phyloP scores from a whole-genome alignment of 2,797 vertebrate genomes.

The Ispidina picta region DNA sequence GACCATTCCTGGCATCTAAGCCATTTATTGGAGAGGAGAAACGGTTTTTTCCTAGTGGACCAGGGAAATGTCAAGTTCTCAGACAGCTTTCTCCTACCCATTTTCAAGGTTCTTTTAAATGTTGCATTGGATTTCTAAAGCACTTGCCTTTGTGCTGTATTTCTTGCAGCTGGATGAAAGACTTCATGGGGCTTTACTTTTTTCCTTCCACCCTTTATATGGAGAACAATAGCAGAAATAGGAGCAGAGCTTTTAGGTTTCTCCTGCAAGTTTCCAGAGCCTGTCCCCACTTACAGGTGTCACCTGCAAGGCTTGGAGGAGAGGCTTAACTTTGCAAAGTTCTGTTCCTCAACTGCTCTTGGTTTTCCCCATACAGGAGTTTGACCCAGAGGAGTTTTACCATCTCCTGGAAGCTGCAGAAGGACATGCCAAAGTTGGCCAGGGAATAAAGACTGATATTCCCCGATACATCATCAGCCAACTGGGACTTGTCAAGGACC shows the following conservation, averaged over 20 bases:
- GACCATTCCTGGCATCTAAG: not conserved
- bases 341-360: not conserved
- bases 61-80: not conserved
- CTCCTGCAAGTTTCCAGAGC: not conserved
- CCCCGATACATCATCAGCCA: conserved; percentile 95
- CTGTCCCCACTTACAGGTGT: not conserved
- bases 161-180: not conserved
- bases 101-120: not conserved
- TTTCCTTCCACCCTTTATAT: not conserved
- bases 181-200: not conserved
- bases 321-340: not conserved
- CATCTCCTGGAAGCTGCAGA: conserved; percentile 95
- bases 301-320: not conserved
- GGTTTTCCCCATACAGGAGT: conserved; percentile 80
- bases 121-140: not conserved
- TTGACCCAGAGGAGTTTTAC: conserved; percentile 96
- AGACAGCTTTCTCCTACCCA: not conserved
- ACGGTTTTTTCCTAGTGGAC: not conserved
- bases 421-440: conserved; percentile 93
- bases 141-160: not conserved
- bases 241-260: not conserved
- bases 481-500: conserved; percentile 91
- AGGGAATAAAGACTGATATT: conserved; percentile 94
- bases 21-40: not conserved
- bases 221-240: not conserved